Base-by-base conservation (phyloP, 1,140 invertebrate species). In the Aphaenogaster rudis region DNA sequence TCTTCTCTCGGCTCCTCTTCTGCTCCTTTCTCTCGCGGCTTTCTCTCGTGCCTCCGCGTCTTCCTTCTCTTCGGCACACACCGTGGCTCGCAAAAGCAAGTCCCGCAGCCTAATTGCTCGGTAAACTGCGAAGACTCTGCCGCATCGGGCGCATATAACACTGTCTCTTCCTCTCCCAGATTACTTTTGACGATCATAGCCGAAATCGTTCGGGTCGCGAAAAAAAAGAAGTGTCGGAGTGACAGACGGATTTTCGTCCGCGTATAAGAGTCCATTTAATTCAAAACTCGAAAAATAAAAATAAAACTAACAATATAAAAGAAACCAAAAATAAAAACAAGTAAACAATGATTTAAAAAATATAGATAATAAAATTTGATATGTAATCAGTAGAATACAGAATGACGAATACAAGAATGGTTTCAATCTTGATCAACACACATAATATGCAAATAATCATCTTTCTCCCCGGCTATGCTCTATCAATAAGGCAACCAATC, bases 51-150 rank as follows among this genome's bases (percentile, higher is more conserved):
- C 80, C 87, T 87, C 52, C 42, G 48, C 84, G 48, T 90, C 52
- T 80, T 76, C 48, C 57, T 66, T 28, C 78, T 69, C 59, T 8
- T 86, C 63, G 36, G 28, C 90, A 72, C 69, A 88, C 89, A 72
- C 48, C 64, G 21, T 88, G 57, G 42, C 87, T 45, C 52, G 64
- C 86, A 59, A 76, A 64, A 87, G 76, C 50, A 59, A 77, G 79
- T 33, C 67, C 64, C 87, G 54, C 74, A 86, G 80, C 87, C 90
- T 92, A 93, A 92, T 93, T 91, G 90, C 90, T 92, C 92, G 81
- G 86, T 90, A 91, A 92, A 90, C 90, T 86, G 88, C 85, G 69
- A 91, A 72, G 76, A 69, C 61, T 64, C 48, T 36, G 48, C 36
- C 54, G 52, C 88, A 80, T 86, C 71, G 77, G 50, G 72, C 42